Evolutionary conservation across 2,797 vertebrate species (phyloP).

Genomic region (Fundulus diaphanus): DNA sequence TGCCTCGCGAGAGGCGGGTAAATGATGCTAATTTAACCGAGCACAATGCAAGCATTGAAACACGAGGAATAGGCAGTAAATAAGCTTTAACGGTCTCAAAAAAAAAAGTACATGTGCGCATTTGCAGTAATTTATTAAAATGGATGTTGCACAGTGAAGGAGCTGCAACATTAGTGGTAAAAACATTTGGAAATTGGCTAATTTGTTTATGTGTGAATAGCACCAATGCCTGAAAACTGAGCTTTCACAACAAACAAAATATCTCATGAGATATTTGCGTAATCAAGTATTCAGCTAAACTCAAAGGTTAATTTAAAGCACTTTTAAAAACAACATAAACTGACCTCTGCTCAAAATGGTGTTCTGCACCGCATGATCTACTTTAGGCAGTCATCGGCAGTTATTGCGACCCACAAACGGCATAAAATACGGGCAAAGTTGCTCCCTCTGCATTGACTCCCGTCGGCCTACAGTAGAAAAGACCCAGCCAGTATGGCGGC

Average conservation of each 20-base stretch:
- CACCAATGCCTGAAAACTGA: neutral
- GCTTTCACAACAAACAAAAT: neutral
- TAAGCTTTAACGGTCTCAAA: neutral
- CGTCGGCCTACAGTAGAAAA: too few relatives aligned
- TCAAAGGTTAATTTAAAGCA: neutral
- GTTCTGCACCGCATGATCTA: too few relatives aligned
- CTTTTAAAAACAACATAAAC: neutral
- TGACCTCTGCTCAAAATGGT: too few relatives aligned
- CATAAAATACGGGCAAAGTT: too few relatives aligned
- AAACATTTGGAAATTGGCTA: too few relatives aligned
- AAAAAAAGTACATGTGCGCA: neutral
- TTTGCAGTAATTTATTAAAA: neutral
- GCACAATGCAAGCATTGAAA: slow-evolving; percentile 7
- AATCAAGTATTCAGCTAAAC: neutral
- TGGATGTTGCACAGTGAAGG: neutral
- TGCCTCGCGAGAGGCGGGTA: slow-evolving; percentile 7
- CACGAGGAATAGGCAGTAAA: slow-evolving; percentile 6
- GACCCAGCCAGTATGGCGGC: too few relatives aligned
- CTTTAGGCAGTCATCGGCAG: too few relatives aligned
- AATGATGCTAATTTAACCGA: slow-evolving; percentile 22
- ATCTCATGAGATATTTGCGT: neutral
- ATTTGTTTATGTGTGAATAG: neutral
- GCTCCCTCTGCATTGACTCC: too few relatives aligned
- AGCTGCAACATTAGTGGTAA: too few relatives aligned
- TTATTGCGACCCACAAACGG: too few relatives aligned